phyloP scores from a whole-genome alignment of 2,113 vertebrate species.

The Nicator chloris region DNA sequence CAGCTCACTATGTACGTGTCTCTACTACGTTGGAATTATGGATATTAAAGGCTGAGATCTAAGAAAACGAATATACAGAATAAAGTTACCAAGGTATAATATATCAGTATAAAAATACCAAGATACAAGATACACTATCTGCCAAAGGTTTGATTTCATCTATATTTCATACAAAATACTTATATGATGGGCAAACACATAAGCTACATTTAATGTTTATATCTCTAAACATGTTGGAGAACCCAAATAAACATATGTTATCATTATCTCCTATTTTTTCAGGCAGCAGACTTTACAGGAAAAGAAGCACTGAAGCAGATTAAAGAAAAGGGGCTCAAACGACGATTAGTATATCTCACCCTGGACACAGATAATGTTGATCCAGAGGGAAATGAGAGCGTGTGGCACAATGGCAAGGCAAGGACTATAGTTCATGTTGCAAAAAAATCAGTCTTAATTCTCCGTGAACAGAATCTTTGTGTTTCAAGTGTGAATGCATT shows the following conservation, averaged over 20 bases:
- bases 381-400: constrained; percentile 95
- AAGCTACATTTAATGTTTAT: constrained; percentile 42
- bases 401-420: constrained; percentile 90
- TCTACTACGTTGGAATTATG: background rate
- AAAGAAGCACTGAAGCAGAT: constrained; percentile 89
- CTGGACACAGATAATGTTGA: constrained; percentile 87
- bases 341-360: constrained; percentile 86
- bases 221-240: constrained; percentile 46
- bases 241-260: constrained; percentile 20
- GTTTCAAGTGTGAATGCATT: background rate
- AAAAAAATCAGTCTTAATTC: background rate
- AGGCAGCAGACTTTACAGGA: constrained; percentile 92
- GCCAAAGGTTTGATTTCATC: constrained; percentile 41
- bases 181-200: constrained; percentile 38
- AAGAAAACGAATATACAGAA: background rate
- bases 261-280: constrained; percentile 49
- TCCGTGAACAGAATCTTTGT: background rate
- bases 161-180: constrained; percentile 43
- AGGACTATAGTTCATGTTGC: background rate
- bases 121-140: background rate
- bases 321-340: constrained; percentile 85
- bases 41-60: background rate
- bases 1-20: background rate
- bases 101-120: background rate
- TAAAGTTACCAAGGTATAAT: background rate